Percentiles rank a stretch among this genome's conserved stretches.
These are phyloP conservation scores for Scaptomyza tumidula DNA, from an alignment of 2,888 invertebrate genomes.

Conservation along the genomic window DNA sequence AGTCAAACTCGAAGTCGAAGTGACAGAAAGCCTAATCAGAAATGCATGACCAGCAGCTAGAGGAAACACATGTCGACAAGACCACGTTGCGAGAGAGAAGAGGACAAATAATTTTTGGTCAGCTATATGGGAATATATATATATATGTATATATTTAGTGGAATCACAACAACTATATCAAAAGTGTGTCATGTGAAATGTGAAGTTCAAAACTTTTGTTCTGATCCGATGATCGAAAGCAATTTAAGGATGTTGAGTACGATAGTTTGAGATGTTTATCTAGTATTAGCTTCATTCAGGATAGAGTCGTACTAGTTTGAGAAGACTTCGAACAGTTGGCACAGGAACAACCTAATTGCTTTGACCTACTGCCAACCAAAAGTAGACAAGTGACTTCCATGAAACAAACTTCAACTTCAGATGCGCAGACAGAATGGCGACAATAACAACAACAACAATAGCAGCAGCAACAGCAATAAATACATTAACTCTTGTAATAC, in stretches of 20 bases:
- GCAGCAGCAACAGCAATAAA: conserved; percentile 1
- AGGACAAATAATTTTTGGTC: conserved; percentile 51
- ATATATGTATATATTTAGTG: background rate
- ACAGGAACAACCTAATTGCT: conserved; percentile 64
- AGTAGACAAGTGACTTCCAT: conserved; percentile 51
- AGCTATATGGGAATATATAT: conserved; percentile 5
- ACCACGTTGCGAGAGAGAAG: conserved; percentile 27
- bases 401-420: conserved; percentile 27
- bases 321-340: background rate
- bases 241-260: background rate
- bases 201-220: background rate
- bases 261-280: no score
- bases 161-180: background rate
- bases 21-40: conserved; percentile 41
- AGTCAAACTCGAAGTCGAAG: conserved; percentile 1
- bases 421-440: conserved; percentile 35
- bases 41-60: conserved; percentile 41
- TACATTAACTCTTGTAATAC: conserved; percentile 49
- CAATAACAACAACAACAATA: conserved; percentile 26
- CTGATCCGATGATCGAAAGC: background rate
- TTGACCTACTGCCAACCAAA: conserved; percentile 60
- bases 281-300: no score
- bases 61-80: conserved; percentile 47
- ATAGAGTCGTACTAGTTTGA: no score
- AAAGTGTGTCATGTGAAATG: conserved; percentile 51